Evolutionary conservation across 2,797 vertebrate species (phyloP).

Genomic region (Sebastes oblongus): DNA sequence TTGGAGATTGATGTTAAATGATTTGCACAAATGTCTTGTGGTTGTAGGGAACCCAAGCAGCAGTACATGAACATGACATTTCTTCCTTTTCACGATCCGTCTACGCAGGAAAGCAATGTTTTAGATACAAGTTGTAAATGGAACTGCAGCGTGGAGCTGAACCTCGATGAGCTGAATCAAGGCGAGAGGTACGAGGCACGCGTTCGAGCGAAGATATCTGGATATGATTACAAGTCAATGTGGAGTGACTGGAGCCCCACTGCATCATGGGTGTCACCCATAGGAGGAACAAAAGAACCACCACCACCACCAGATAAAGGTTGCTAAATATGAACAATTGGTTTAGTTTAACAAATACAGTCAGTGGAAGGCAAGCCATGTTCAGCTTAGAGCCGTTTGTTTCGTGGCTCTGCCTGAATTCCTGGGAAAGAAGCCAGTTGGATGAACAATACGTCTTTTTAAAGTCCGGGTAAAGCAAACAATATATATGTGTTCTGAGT

Average conservation of each 20-base stretch:
- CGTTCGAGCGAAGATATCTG: accelerated
- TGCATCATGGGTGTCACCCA: slow-evolving; percentile 36
- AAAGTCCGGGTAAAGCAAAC: too few relatives aligned
- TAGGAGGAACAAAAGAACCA: neutral
- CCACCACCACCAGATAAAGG: neutral
- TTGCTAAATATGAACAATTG: neutral
- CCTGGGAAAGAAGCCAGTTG: neutral
- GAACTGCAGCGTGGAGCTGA: accelerated
- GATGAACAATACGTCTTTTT: neutral
- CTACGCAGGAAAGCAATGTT: accelerated
- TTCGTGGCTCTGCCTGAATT: neutral
- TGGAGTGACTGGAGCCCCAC: slow-evolving; percentile 73
- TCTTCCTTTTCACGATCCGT: too few relatives aligned
- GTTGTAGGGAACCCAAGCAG: too few relatives aligned
- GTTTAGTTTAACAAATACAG: neutral
- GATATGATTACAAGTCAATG: accelerated
- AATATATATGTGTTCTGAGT: too few relatives aligned
- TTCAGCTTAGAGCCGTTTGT: neutral
- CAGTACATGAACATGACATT: too few relatives aligned
- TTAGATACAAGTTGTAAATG: accelerated
- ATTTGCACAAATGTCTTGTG: neutral
- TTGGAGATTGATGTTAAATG: neutral
- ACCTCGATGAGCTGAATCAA: neutral
- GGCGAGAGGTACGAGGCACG: slow-evolving; percentile 36
- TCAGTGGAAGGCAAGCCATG: neutral